phyloP scores from a whole-genome alignment of 2,888 invertebrate genomes.

The Trachelus iudaicus region DNA sequence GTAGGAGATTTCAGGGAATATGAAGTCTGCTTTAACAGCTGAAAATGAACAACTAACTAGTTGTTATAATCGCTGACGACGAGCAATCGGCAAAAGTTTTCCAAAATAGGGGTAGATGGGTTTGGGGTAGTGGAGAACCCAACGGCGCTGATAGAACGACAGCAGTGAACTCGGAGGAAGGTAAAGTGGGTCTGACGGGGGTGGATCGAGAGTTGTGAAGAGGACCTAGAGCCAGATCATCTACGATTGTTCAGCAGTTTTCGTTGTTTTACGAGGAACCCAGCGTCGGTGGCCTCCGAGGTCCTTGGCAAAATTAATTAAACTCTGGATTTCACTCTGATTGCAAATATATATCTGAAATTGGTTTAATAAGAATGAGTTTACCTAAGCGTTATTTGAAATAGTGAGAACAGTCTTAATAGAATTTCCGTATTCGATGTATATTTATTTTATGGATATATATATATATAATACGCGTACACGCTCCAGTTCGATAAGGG shows the following conservation, averaged over 20 bases:
- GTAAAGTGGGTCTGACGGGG: not conserved
- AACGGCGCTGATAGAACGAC: not conserved
- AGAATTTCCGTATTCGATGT: not conserved
- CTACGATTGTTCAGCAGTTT: not conserved
- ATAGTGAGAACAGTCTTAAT: not conserved
- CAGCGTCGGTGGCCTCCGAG: not conserved
- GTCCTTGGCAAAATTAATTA: constrained; percentile 15
- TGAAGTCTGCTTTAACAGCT: not conserved
- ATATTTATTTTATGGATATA: not conserved
- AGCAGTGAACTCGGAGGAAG: not conserved
- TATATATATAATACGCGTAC: not conserved
- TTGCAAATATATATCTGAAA: not conserved
- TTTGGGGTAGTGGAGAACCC: not conserved
- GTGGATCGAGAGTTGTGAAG: not conserved
- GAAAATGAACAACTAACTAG: not conserved
- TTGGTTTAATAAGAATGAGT: constrained; percentile 6
- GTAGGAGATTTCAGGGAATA: not conserved
- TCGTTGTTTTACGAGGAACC: not conserved
- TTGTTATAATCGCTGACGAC: not conserved
- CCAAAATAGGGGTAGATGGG: not conserved
- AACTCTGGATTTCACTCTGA: constrained; percentile 13
- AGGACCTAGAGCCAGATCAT: not conserved
- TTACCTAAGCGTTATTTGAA: not conserved
- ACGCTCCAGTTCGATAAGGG: not conserved
- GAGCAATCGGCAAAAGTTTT: not conserved